phyloP scores from a whole-genome alignment of 30 jellyfish, hydroid and myxozoan genomes.

The Mastigias papua region DNA sequence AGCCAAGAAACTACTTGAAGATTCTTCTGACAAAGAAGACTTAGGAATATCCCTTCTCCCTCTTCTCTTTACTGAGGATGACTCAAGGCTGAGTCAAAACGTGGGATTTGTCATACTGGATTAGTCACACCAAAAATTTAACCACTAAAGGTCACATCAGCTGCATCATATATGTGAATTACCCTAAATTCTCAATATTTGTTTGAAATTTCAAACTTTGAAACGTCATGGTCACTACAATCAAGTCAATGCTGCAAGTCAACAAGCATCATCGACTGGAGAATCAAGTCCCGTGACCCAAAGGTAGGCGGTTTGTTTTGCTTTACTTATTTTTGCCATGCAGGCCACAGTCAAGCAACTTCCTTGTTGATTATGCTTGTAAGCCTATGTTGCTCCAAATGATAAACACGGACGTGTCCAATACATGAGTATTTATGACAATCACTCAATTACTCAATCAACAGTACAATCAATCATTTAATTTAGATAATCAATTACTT shows the following conservation, averaged over 20 bases:
- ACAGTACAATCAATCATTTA: background rate
- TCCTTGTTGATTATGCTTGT: background rate
- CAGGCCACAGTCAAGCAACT: background rate
- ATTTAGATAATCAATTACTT: slow-evolving; percentile 32
- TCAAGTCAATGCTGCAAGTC: slow-evolving; percentile 71
- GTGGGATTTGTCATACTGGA: too few species aligned
- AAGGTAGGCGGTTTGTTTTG: slow-evolving; percentile 17
- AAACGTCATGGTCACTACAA: slow-evolving; percentile 87
- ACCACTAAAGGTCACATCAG: too few species aligned
- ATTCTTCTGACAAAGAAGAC: too few species aligned
- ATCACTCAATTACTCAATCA: background rate
- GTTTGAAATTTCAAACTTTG: too few species aligned
- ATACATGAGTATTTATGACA: background rate
- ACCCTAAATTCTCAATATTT: too few species aligned
- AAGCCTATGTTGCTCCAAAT: background rate
- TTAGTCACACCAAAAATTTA: too few species aligned
- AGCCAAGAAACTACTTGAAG: too few species aligned
- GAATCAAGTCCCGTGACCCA: slow-evolving; percentile 69
- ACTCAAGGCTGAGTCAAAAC: too few species aligned
- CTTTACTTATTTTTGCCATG: background rate
- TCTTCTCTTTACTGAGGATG: too few species aligned
- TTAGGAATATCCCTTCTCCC: too few species aligned
- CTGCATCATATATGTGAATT: too few species aligned
- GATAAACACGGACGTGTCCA: too few species aligned
- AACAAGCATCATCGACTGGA: slow-evolving; percentile 41